These are phyloP conservation scores for Amniataba percoides DNA, from an alignment of 2,797 vertebrate species.

Conservation along the genomic window DNA sequence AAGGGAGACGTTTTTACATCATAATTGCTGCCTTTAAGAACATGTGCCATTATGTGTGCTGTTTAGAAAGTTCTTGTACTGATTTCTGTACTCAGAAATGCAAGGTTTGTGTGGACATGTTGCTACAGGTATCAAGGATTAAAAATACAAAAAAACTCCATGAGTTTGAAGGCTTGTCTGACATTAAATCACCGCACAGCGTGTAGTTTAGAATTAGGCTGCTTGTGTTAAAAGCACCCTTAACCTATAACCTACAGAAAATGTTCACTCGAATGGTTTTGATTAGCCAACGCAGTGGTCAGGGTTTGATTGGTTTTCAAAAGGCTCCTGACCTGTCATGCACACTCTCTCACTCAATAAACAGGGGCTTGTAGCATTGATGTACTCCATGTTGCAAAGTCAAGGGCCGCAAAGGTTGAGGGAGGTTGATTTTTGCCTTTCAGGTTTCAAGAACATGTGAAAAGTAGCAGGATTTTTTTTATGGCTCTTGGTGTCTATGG, in stretches of 20 bases:
- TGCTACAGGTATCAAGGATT: too few species aligned
- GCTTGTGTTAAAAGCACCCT: background rate
- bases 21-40: too few species aligned
- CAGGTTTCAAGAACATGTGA: constrained; percentile 34
- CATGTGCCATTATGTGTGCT: too few species aligned
- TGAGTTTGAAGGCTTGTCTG: too few species aligned
- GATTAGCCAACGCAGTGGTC: background rate
- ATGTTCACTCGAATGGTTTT: background rate
- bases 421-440: constrained; percentile 22
- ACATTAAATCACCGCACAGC: too few species aligned
- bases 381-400: background rate
- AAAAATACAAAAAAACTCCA: too few species aligned
- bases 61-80: too few species aligned
- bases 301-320: background rate
- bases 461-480: background rate
- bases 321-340: background rate
- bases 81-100: too few species aligned
- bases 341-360: background rate
- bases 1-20: too few species aligned
- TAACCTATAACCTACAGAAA: background rate
- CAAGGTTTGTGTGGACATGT: too few species aligned
- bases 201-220: background rate
- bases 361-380: background rate
- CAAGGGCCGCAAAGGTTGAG: background rate
- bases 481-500: background rate